phyloP scores from a whole-genome alignment of 2,888 invertebrate genomes.

The Xylota segnis region DNA sequence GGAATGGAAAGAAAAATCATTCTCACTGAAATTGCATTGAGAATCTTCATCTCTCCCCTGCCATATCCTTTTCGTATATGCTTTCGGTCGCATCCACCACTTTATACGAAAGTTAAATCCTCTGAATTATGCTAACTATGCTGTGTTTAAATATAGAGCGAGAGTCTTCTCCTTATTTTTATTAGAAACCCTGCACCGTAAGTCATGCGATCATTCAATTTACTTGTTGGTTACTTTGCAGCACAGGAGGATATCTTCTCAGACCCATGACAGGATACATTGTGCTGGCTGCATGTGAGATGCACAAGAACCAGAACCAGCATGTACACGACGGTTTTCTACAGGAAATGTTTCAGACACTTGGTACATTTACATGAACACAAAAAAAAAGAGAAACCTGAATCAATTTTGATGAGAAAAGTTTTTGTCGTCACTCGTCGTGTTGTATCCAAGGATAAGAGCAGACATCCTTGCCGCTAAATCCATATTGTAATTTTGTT shows the following conservation, averaged over 20 bases:
- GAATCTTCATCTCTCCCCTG: background rate
- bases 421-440: slow-evolving; percentile 46
- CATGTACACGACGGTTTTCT: slow-evolving; percentile 7
- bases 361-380: background rate
- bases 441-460: background rate
- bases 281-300: slow-evolving; percentile 38
- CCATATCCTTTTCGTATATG: background rate
- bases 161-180: background rate
- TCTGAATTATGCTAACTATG: slow-evolving; percentile 56
- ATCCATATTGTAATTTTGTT: slow-evolving; percentile 53
- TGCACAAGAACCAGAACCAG: slow-evolving; percentile 12
- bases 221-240: slow-evolving; percentile 44
- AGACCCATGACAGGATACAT: background rate
- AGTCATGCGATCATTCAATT: slow-evolving; percentile 63
- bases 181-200: slow-evolving; percentile 32
- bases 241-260: slow-evolving; percentile 19
- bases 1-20: slow-evolving; percentile 23
- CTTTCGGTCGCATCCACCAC: slow-evolving; percentile 1
- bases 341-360: slow-evolving; percentile 20
- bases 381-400: slow-evolving; percentile 11
- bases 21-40: slow-evolving; percentile 24
- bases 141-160: slow-evolving; percentile 28
- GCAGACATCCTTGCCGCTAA: slow-evolving; percentile 17
- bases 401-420: slow-evolving; percentile 67
- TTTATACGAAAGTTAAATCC: slow-evolving; percentile 22